Base-by-base conservation (phyloP, 2,797 vertebrate species). In the Poeciliopsis paucimaculata region DNA sequence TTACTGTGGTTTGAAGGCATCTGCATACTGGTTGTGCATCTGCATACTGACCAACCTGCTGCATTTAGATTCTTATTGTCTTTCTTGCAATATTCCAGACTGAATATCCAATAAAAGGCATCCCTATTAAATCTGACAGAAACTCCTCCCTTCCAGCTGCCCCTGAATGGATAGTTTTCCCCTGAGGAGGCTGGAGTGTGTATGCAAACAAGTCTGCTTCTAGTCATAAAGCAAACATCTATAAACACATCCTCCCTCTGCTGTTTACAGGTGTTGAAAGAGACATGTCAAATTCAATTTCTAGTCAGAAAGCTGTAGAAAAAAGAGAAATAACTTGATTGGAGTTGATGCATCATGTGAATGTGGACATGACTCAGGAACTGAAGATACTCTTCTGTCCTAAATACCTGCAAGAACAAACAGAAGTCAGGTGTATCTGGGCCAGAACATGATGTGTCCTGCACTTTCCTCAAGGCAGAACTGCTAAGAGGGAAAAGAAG, bases 371-470 rank as follows among this genome's bases (percentile, higher is more conserved):
- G 87, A 86, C 83, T 79, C 57, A 36, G 84, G 87, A 85, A 77
- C 82, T 85, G 77, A 73, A 81, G 79, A 66, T 66, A 72, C 75
- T 73, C 83, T 81, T 82, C 77, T 57, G 91, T 88, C 89, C 92
- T 90, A 84, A 83, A 92, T 92, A 89, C 86, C 88, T 92, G 87
- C 43, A 79, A 89, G 88, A 88, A 89, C 88, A 77, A 82, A 49
- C 78, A 89, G 79, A 89, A 93, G 91, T 89, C 86, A 89, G 88
- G 88, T 92, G 87, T 88, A 92, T 93, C 87, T 93, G 91, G 92
- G 92, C 82, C 90, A 92, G 84, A 86, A 84, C 84, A 81, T 46
- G 39, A 70, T 18, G 81, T 83, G 87, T 90, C 76, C 46, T 87
- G 84, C 68, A 49, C 81, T 79, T 70, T 71, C 77, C 76, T 82